These are phyloP conservation scores for Sorex maritimensis DNA, from an alignment of 2,797 vertebrate genomes.

Conservation along the genomic window DNA sequence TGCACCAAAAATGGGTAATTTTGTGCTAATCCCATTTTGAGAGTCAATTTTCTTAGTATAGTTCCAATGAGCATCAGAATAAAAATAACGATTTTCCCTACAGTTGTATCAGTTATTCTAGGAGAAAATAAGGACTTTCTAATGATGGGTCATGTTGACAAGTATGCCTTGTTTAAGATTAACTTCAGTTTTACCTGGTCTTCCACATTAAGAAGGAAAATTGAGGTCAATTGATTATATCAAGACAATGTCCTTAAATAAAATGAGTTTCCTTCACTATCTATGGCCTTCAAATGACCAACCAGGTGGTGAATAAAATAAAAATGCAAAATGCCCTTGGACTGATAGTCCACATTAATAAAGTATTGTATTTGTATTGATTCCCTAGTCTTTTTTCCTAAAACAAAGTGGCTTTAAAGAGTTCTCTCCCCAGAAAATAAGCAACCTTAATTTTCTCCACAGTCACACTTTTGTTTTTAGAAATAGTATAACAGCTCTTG, in stretches of 20 bases:
- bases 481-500: neutral
- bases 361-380: slow-evolving; percentile 11
- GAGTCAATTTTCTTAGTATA: neutral
- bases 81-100: neutral
- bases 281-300: slow-evolving; percentile 49
- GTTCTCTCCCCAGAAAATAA: neutral
- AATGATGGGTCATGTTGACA: neutral
- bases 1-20: neutral
- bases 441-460: slow-evolving; percentile 52
- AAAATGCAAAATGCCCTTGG: slow-evolving; percentile 19
- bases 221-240: slow-evolving; percentile 30
- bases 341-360: neutral
- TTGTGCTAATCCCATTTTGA: slow-evolving; percentile 18
- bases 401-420: slow-evolving; percentile 20
- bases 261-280: slow-evolving; percentile 33
- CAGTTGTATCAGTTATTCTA: neutral
- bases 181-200: slow-evolving; percentile 27
- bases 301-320: slow-evolving; percentile 26
- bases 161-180: neutral
- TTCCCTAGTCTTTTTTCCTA: slow-evolving; percentile 27
- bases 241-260: slow-evolving; percentile 5
- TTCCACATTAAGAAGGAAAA: slow-evolving; percentile 16
- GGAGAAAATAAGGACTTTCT: neutral
- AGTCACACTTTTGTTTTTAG: neutral
- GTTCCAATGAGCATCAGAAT: neutral